Evolutionary conservation across 2,888 invertebrate genomes (phyloP), one percentile per base, ranked within the genome.

Genomic region (Imbricaverruca yamaguchii): DNA sequence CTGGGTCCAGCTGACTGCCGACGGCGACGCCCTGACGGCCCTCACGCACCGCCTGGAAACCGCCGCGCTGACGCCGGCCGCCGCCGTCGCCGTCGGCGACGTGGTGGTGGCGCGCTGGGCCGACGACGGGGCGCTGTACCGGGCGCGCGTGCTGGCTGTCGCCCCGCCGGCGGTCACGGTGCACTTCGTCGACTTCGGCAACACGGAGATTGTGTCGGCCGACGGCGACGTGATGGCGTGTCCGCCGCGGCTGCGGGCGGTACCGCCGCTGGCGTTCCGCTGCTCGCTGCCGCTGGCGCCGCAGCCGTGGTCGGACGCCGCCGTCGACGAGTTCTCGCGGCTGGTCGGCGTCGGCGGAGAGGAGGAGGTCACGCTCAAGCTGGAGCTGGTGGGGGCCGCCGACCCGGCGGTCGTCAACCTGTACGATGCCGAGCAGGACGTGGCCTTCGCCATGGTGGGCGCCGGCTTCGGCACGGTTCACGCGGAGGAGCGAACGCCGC

Each of bases 401-500:
- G 74, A 74, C 53, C 74, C 74, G 74, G 74, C 74, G 23, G 4
- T 57, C 11, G 79, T 79, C n/a, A 79, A 79, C 25, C 23, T 79
- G 57, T 79, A 23, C 57, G 59, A 57, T 7, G 57, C 23, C 7
- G 15, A 56, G 23, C 23, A 23, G 59, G 79, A 79, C 79, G 79
- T 79, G 57, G 79, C 79, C 57, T 79, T 79, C 25, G 79, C n/a
- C 23, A 57, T 79, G 79, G 79, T 79, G 57, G 79, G 79, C 23
- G 79, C 79, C 23, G 79, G 79, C 13, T 59, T 79, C 79, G 59
- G 79, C 57, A 79, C n/a, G 57, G 59, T 59, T n/a, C 79, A 57
- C 23, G 79, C 57, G 57, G 59, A 57, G 79, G 59, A 57, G 79
- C 56, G 23, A 6, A 18, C 15, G 55, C n/a, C 57, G 78, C n/a